Base-by-base conservation (phyloP, 2,113 vertebrate genomes). In the Laticauda colubrina region DNA sequence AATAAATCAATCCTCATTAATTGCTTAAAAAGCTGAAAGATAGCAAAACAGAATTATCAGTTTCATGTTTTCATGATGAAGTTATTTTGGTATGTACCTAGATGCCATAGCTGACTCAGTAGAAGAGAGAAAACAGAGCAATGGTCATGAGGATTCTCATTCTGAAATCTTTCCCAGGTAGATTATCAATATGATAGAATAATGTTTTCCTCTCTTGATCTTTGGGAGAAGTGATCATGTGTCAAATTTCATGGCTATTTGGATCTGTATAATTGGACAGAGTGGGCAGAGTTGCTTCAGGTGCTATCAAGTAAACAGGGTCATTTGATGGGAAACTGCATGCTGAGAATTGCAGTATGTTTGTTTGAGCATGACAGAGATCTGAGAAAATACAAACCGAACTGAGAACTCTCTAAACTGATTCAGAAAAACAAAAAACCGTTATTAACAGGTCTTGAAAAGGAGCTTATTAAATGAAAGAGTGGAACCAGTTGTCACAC, bases 401-500 rank as follows among this genome's bases (percentile, higher is more conserved):
- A 21, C 18, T 3, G 89, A 93, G 89, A 29, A 5, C 43, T 85
- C n/a, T 93, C 12, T 86, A 92, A 94, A 91, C 54, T 4, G 85
- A 53, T 55, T 1, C 4, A 5, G 54, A 93, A n/a, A 2, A 26
- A 12, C 34, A 23, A 15, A 56, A 14, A 51, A 89, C 59, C 3
- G 92, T 95, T 92, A 75, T 95, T 90, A 85, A 15, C 45, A 4
- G 1, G 12, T 88, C 92, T 48, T 90, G 1, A 39, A 93, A 64
- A 90, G 9, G 43, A 29, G 45, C 1, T 56, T 94, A 5, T 9
- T 3, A 95, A 89, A 39, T 86, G 0, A 57, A 48, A 53, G 23
- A 89, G 92, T 81, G 92, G n/a, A 54, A 90, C 90, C 94, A 54
- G 88, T 90, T 51, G 89, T 90, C 92, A 89, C 8, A 90, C 95